Evolutionary conservation across 1,140 invertebrate species (phyloP), one percentile per base, ranked within the genome.

Genomic region (Zaprionus taronus): DNA sequence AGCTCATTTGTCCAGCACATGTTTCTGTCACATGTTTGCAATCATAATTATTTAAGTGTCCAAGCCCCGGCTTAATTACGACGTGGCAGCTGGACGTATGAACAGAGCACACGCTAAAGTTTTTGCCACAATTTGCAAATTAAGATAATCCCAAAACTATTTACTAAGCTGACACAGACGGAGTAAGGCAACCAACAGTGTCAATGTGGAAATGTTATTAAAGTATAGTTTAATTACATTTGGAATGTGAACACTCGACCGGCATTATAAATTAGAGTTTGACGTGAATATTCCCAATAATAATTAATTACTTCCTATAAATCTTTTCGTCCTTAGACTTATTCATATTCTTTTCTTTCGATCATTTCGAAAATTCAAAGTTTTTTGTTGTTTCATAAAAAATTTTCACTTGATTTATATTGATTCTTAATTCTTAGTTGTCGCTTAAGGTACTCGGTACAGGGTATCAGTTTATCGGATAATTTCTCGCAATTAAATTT

Each of bases 1-100:
- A 28, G 9, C 41, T 28, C 41, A 62, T 28, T 44, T 47, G 20
- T 57, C 11, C 14, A 17, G 28, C 51, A 64, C 51, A 55, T 64
- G 36, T 49, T 36, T 4, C n/a, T 51, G 55, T 31, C 62, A 44
- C 36, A 44, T 47, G n/a, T 66, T 65, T 28, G 28, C 62, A 49
- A 58, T 72, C 63, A 66, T 72, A 72, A 72, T 72, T 72, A 72
- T 55, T 72, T 31, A 72, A 17, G 4, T 14, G 5, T 24, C n/a
- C 31, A 41, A 41, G 26, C n/a, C 41, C n/a, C 7, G 41, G 24
- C 41, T 41, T 72, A 72, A 72, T 72, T 72, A 67, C 53, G 55
- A 67, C 53, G 24, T 31, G 55, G n/a, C 41, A 66, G 51, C 36
- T 47, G 61, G 51, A 44, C 17, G 22, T 47, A 47, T 7, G 2